These are phyloP conservation scores for Apogon talboti DNA, from an alignment of 2,797 vertebrate species.

Conservation along the genomic window DNA sequence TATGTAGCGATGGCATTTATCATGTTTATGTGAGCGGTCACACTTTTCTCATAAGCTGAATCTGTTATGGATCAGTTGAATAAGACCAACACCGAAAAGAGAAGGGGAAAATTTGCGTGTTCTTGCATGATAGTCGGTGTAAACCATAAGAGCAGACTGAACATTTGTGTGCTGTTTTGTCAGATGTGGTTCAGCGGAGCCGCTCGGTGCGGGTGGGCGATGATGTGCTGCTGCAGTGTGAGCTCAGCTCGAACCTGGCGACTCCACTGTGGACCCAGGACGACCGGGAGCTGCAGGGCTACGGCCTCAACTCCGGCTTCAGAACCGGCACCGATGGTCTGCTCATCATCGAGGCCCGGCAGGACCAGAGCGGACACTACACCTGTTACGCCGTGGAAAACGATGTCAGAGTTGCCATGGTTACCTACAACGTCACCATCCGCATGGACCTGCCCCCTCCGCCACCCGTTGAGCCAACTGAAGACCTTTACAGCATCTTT, in stretches of 20 bases:
- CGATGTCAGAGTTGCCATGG: conserved; percentile 80
- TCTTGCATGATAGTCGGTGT: too few relatives aligned
- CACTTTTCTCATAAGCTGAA: too few relatives aligned
- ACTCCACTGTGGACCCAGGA: conserved; percentile 89
- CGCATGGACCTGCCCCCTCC: conserved; percentile 75
- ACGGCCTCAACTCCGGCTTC: conserved; percentile 84
- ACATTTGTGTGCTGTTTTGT: not conserved
- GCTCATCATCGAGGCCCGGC: conserved; percentile 88
- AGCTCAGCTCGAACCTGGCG: conserved; percentile 94
- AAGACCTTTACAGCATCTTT: conserved; percentile 6
- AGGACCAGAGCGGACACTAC: conserved; percentile 88
- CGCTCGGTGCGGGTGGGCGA: conserved; percentile 90
- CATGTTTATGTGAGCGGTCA: too few relatives aligned
- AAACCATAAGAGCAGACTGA: too few relatives aligned
- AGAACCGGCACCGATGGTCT: conserved; percentile 90
- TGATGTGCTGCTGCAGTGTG: conserved; percentile 93
- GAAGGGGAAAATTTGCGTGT: too few relatives aligned
- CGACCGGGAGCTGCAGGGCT: conserved; percentile 75
- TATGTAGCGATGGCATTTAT: too few relatives aligned
- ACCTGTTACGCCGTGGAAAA: conserved; percentile 91
- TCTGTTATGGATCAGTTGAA: too few relatives aligned
- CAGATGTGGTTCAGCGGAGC: conserved; percentile 75
- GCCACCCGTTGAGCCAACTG: conserved; percentile 30
- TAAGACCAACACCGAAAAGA: too few relatives aligned
- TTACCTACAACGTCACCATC: conserved; percentile 86